Evolutionary conservation across 2,113 vertebrate genomes (phyloP).

Genomic region (Dicaeum eximium): DNA sequence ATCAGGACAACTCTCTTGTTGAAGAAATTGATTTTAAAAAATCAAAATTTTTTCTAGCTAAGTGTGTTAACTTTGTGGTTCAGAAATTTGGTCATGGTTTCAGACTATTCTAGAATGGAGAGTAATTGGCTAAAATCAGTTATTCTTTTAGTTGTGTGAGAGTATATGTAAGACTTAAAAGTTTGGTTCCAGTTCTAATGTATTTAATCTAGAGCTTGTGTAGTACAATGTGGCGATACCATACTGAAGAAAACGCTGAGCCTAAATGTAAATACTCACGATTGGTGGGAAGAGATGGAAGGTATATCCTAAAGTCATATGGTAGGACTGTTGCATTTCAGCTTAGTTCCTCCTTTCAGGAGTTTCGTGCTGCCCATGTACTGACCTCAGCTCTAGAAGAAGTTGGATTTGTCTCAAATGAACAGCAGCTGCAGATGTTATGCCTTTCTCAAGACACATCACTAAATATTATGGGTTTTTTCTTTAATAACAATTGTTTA

Average conservation of each 20-base stretch:
- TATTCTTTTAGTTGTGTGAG: neutral
- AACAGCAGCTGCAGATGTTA: neutral
- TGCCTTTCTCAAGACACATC: neutral
- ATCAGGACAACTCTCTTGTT: neutral
- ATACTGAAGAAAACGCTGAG: neutral
- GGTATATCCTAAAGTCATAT: neutral
- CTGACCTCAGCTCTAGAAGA: neutral
- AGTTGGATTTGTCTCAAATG: neutral
- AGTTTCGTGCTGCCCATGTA: neutral
- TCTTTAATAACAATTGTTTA: neutral
- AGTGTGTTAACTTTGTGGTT: neutral
- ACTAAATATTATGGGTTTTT: neutral
- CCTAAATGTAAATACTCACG: neutral
- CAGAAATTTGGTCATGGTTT: neutral
- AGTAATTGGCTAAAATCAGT: neutral
- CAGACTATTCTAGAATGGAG: neutral
- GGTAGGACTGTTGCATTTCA: neutral
- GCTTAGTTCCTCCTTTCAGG: neutral
- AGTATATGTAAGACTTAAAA: neutral
- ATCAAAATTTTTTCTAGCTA: neutral
- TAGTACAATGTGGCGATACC: accelerated
- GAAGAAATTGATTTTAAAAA: neutral
- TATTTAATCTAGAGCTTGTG: neutral
- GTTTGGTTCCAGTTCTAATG: neutral
- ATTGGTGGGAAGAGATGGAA: neutral